Evolutionary conservation across 2,797 vertebrate species (phyloP).

Genomic region (Argentina silus): DNA sequence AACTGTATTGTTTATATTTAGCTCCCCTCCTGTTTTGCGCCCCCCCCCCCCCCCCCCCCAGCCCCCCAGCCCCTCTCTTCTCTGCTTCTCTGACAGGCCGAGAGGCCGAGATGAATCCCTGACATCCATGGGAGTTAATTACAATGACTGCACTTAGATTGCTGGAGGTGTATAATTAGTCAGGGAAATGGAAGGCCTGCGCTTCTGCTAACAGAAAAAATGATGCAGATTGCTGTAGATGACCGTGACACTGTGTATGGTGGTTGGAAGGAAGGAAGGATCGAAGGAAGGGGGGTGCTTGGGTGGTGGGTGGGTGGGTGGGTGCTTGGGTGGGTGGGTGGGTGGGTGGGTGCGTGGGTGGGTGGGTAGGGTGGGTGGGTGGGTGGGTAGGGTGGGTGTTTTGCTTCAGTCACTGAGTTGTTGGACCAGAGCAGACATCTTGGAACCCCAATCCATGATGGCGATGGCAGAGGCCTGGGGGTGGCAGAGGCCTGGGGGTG

Average conservation of each 20-base stretch:
- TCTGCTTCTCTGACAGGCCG: constrained; percentile 44
- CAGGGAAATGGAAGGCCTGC: constrained; percentile 37
- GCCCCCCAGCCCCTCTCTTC: not conserved
- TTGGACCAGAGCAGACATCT: not conserved
- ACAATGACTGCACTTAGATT: constrained; percentile 63
- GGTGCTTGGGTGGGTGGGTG: not conserved
- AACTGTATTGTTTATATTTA: constrained; percentile 44
- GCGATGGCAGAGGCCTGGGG: too few species aligned
- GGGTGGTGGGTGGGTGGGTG: not conserved
- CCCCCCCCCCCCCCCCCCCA: not conserved
- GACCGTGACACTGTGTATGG: not conserved
- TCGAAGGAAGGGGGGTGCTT: not conserved
- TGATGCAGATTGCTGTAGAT: not conserved
- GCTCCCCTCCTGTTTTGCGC: constrained; percentile 7
- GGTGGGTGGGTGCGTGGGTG: not conserved
- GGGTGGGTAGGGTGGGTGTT: not conserved
- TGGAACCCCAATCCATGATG: too few species aligned
- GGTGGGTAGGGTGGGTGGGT: not conserved
- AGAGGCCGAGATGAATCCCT: constrained; percentile 64
- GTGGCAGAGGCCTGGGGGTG: too few species aligned
- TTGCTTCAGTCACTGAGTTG: too few species aligned
- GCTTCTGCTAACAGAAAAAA: constrained; percentile 34
- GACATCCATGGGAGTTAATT: constrained; percentile 74
- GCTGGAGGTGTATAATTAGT: constrained; percentile 73
- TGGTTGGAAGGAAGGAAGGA: not conserved